phyloP scores from a whole-genome alignment of 2,888 invertebrate genomes.

The Synanthedon myopaeformis region DNA sequence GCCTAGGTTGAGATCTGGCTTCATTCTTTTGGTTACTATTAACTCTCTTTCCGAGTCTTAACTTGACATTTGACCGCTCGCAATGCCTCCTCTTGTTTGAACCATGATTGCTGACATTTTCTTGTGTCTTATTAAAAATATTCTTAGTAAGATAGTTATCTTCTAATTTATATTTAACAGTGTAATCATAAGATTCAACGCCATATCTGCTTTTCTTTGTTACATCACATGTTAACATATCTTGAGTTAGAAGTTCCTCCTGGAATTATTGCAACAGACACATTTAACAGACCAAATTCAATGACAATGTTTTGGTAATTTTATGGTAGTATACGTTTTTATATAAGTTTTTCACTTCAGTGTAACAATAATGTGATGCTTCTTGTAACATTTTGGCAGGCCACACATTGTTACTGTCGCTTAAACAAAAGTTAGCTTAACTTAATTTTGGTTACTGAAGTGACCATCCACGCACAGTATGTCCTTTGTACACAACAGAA shows the following conservation, averaged over 20 bases:
- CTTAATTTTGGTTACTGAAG: no score
- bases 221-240: conserved; percentile 83
- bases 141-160: conserved; percentile 53
- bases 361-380: no score
- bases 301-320: no score
- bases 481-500: no score
- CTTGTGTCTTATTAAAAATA: conserved; percentile 36
- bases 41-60: conserved; percentile 66
- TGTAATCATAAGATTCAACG: conserved; percentile 84
- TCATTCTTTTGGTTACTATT: conserved; percentile 49
- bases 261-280: conserved; percentile 41
- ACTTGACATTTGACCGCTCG: conserved; percentile 70
- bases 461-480: no score
- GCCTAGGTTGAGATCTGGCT: conserved; percentile 66
- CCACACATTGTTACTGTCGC: no score
- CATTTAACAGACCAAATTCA: background rate
- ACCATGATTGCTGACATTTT: conserved; percentile 21
- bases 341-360: no score
- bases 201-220: conserved; percentile 74
- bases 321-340: no score
- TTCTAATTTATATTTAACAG: conserved; percentile 73
- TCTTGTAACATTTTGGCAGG: no score
- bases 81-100: conserved; percentile 70
- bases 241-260: conserved; percentile 84
- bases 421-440: no score